phyloP scores from a whole-genome alignment of 2,888 invertebrate species.

The Coelogynopora nodosa region DNA sequence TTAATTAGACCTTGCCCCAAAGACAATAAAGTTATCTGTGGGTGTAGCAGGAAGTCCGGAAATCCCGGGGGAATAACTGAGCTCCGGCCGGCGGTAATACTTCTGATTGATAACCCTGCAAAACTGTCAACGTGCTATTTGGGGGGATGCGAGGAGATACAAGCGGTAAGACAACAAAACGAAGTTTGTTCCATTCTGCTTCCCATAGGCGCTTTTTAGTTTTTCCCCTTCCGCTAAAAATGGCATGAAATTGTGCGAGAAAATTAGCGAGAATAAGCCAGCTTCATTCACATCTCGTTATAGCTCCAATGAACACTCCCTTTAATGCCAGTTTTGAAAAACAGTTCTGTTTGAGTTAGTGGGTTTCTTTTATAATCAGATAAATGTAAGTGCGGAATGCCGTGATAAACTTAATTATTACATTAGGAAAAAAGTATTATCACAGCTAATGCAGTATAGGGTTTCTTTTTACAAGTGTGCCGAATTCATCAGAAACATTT shows the following conservation, averaged over 20 bases:
- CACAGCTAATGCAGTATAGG: too few species aligned
- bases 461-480: too few species aligned
- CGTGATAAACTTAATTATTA: background rate
- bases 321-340: background rate
- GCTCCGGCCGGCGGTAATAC: background rate
- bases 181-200: background rate
- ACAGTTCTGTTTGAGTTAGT: background rate
- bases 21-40: background rate
- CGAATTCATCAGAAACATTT: too few species aligned
- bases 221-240: background rate
- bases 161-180: background rate
- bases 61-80: background rate
- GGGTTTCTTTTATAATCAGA: background rate
- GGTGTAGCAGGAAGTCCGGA: background rate
- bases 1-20: background rate
- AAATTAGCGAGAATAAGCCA: background rate
- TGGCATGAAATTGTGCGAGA: background rate
- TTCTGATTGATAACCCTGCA: background rate
- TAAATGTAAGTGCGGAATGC: background rate
- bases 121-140: background rate
- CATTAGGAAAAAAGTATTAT: too few species aligned
- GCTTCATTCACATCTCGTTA: background rate
- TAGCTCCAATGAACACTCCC: background rate
- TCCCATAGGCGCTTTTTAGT: background rate
- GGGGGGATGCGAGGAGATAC: background rate